These are phyloP conservation scores for Coracopsis vasa DNA, from an alignment of 2,113 vertebrate genomes.

Conservation along the genomic window DNA sequence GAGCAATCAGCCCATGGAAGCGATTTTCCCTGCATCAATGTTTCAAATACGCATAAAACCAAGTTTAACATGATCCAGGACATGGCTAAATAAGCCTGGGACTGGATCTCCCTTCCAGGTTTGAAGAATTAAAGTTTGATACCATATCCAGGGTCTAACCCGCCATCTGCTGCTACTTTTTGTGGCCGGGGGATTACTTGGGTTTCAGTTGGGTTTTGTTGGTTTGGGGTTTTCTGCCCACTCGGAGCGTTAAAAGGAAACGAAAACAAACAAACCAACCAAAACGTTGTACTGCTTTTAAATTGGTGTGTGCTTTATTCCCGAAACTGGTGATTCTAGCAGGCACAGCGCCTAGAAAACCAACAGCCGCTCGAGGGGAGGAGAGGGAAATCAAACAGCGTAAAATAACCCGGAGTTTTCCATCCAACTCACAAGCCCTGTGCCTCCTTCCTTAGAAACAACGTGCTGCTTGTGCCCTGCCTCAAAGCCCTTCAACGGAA, in stretches of 20 bases:
- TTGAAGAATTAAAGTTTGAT: slow-evolving; percentile 1
- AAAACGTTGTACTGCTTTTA: background rate
- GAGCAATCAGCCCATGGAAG: background rate
- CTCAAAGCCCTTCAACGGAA: slow-evolving; percentile 36
- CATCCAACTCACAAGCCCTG: background rate
- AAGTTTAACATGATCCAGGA: background rate
- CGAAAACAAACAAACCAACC: background rate
- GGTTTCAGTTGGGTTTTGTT: background rate
- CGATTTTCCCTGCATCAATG: background rate
- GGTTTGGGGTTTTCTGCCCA: background rate
- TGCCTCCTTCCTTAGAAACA: background rate
- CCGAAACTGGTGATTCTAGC: background rate
- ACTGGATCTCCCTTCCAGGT: background rate
- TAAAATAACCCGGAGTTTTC: background rate
- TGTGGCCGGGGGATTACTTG: background rate
- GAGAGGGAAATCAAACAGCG: slow-evolving; percentile 22
- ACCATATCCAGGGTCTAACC: background rate
- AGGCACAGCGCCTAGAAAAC: background rate
- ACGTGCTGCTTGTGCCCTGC: background rate
- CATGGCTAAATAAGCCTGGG: background rate
- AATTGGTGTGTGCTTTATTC: background rate
- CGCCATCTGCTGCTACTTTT: slow-evolving; percentile 6
- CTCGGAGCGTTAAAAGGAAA: background rate
- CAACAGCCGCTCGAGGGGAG: slow-evolving; percentile 18
- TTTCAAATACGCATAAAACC: background rate